Evolutionary conservation across 2,113 vertebrate species (phyloP), one percentile per base, ranked within the genome.

Genomic region (Cichladusa arquata): DNA sequence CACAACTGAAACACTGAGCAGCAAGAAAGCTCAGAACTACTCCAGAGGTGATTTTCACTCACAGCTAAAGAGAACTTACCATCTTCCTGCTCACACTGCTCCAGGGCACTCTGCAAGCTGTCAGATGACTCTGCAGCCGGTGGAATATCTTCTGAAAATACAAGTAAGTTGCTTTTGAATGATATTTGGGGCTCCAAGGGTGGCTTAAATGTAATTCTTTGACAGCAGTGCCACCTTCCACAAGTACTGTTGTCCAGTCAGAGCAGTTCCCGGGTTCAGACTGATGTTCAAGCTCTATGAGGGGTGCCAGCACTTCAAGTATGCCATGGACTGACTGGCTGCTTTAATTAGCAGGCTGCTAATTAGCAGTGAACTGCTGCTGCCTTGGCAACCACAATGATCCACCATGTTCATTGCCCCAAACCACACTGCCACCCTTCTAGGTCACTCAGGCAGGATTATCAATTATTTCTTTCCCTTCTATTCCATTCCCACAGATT

Each of bases 101-200:
- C 97, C 38, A 72, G 29, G 11, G 90, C 23, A 3, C 57, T 95
- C 81, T 97, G 97, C 81, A 92, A 97, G 73, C 96, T 98, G 90
- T 98, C 98, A 51, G n/a, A 24, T 26, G 90, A 77, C 48, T 96
- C 97, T 60, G 61, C 31, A 40, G 65, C 51, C 83, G 77, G 28
- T 31, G 85, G 81, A 70, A 38, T 40, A 36, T 97, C 96, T 19
- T 93, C 64, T 86, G 18, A 71, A 86, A 79, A 89, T 80, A 45
- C 4, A 92, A 83, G 3, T 22, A 40, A 74, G n/a, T 67, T 58
- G 15, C 51, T 78, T 92, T 90, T 77, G 42, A 69, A 14, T 14
- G 38, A 33, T 61, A 7, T 34, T 18, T 65, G 62, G 26, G 22
- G 18, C n/a, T 28, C 25, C 23, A 31, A 16, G 10, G 23, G 23